phyloP scores from a whole-genome alignment of 2,888 invertebrate species.

The Hipparchia semele region DNA sequence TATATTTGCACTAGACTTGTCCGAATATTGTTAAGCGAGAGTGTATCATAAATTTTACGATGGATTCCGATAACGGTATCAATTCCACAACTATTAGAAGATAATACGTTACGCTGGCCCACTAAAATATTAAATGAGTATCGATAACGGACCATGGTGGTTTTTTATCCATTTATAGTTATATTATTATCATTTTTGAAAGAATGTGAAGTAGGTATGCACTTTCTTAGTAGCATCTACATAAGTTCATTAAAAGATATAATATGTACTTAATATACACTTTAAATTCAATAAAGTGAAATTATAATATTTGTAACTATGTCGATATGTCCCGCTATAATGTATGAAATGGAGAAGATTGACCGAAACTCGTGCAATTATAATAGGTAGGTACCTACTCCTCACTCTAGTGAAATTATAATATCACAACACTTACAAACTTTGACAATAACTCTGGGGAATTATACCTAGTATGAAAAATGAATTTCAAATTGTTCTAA shows the following conservation, averaged over 20 bases:
- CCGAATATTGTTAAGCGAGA: slow-evolving; percentile 58
- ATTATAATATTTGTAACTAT: too few species aligned
- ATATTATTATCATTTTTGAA: neutral
- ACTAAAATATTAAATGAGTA: slow-evolving; percentile 22
- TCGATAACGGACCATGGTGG: slow-evolving; percentile 13
- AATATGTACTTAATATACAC: too few species aligned
- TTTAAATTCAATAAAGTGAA: too few species aligned
- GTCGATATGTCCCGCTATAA: too few species aligned
- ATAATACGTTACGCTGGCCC: slow-evolving; percentile 26
- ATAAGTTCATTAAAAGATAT: too few species aligned
- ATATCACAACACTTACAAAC: too few species aligned
- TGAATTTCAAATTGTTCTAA: neutral
- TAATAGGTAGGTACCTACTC: too few species aligned
- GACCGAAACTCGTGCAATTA: too few species aligned
- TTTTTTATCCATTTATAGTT: slow-evolving; percentile 18
- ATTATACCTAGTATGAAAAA: neutral
- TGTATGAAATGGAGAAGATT: neutral
- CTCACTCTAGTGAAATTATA: too few species aligned
- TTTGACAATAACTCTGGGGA: too few species aligned
- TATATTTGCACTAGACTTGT: slow-evolving; percentile 73
- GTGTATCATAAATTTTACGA: slow-evolving; percentile 73
- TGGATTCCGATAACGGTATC: slow-evolving; percentile 59
- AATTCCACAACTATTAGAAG: slow-evolving; percentile 30
- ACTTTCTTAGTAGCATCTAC: neutral
- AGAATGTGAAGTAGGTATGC: too few species aligned